These are phyloP conservation scores for Esperia sulphurella DNA, from an alignment of 2,888 invertebrate genomes.

Conservation along the genomic window DNA sequence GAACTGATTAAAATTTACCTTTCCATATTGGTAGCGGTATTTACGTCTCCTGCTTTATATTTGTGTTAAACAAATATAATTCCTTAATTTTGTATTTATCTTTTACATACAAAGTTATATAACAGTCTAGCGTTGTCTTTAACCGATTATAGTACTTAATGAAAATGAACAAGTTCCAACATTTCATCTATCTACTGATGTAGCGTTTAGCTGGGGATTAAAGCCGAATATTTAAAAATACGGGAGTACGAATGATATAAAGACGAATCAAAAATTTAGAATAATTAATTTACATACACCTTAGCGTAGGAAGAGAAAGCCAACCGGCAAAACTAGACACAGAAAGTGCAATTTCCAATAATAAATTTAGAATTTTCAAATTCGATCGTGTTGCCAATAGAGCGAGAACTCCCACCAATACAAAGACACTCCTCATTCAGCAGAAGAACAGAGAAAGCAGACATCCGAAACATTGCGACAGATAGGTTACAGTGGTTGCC, in stretches of 20 bases:
- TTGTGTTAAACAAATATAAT: too few species aligned
- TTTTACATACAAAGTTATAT: too few species aligned
- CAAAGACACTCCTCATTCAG: constrained; percentile 1
- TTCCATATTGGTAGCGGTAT: too few species aligned
- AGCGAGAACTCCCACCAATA: constrained; percentile 1
- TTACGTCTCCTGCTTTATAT: too few species aligned
- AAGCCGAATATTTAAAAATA: constrained; percentile 6
- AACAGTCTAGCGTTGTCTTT: too few species aligned
- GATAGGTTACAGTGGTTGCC: constrained; percentile 20
- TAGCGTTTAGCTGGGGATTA: constrained; percentile 10
- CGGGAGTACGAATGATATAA: neutral
- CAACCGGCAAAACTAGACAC: constrained; percentile 18
- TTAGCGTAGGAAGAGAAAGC: constrained; percentile 19
- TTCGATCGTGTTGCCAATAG: constrained; percentile 19
- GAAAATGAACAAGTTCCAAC: constrained; percentile 15
- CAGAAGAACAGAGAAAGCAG: constrained; percentile 52
- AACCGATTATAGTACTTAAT: too few species aligned
- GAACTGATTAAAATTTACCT: too few species aligned
- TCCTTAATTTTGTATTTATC: too few species aligned
- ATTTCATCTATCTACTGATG: constrained; percentile 11
- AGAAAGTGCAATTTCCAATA: constrained; percentile 13
- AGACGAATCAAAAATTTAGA: neutral
- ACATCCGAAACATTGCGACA: constrained; percentile 40
- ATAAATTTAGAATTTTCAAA: constrained; percentile 9
- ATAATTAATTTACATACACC: constrained; percentile 2